Base-by-base conservation (phyloP, 2,888 invertebrate genomes). In the Thelaira solivaga region DNA sequence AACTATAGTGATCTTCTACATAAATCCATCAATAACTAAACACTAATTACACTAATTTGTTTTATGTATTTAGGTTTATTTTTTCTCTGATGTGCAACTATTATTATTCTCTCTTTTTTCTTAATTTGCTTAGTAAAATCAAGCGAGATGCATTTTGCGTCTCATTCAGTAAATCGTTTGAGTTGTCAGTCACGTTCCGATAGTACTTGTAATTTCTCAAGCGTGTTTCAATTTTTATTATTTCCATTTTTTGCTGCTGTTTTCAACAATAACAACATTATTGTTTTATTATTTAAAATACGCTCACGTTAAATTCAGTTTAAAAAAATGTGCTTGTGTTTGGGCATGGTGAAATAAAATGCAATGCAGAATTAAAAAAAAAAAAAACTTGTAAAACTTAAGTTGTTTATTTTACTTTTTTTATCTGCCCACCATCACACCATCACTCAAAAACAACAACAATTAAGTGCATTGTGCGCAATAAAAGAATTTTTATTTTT, bases 271-370 rank as follows among this genome's bases (percentile, higher is more conserved):
- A 29, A 68, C 16, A 45, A 43, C 10, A 22, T 2, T 22, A 2
- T 55, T 41, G 22, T 53, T 43, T 34, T 31, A 65, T 53, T 31
- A 43, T 53, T 43, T 7, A 61, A 51, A 61, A 69, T 13, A 24
- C 10, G 41, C 41, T 61, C 69, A 61, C 61, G 69, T 61, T 71
- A 71, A 51, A 41, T 41, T 41, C 31, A 41, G 39, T 51, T 51
- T 47, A 16, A 61, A 51, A 59, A 69, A 69, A 69, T 69, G 69
- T 41, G 49, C 20, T 41, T 31, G 22, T 59, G 26, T 26, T 68
- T 29, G 24, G 41, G 16, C 29, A 61, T 55, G 41, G 24, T 13
- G 31, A 57, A 51, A 68, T 7, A 20, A 61, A 43, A 11, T 26
- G 11, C 7, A 43, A 45, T 24, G 45, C 6, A 31, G 13, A 36